Percentiles rank a stretch among this genome's conserved stretches.
Evolutionary conservation across 2,113 vertebrate genomes (phyloP).

Genomic region (Jacana jacana): DNA sequence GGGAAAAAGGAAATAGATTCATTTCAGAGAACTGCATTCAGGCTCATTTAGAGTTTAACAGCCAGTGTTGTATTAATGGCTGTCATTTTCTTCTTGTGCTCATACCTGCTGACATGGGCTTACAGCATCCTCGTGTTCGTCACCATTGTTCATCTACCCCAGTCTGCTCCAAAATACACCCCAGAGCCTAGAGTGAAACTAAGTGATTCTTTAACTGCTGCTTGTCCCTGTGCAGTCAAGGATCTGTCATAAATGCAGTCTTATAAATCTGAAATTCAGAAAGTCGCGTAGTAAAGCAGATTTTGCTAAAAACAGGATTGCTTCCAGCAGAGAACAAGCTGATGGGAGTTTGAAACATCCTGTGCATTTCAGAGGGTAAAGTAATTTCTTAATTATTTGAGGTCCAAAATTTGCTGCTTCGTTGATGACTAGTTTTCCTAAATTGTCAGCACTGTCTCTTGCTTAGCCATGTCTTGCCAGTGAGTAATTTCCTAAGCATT

Average conservation of each 20-base stretch:
- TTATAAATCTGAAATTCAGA: background rate
- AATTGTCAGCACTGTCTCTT: background rate
- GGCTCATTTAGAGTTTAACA: slow-evolving; percentile 47
- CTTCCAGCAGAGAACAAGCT: background rate
- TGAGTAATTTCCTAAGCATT: background rate
- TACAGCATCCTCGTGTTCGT: background rate
- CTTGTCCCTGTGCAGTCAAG: background rate
- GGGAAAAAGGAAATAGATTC: background rate
- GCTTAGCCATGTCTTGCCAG: background rate
- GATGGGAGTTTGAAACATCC: background rate
- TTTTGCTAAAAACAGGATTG: background rate
- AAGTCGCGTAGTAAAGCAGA: background rate
- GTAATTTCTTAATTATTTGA: background rate
- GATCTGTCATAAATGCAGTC: background rate
- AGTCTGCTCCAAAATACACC: slow-evolving; percentile 14
- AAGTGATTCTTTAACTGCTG: slow-evolving; percentile 2
- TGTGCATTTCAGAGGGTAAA: background rate
- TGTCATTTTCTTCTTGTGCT: slow-evolving; percentile 3
- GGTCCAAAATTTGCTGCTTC: background rate
- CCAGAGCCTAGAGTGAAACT: background rate
- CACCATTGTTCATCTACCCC: background rate
- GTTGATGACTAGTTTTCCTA: background rate
- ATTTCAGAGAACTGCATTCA: slow-evolving; percentile 29
- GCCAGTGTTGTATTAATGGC: slow-evolving; percentile 19
- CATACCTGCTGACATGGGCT: background rate